Evolutionary conservation across 2,797 vertebrate species (phyloP).

Genomic region (Ispidina picta): DNA sequence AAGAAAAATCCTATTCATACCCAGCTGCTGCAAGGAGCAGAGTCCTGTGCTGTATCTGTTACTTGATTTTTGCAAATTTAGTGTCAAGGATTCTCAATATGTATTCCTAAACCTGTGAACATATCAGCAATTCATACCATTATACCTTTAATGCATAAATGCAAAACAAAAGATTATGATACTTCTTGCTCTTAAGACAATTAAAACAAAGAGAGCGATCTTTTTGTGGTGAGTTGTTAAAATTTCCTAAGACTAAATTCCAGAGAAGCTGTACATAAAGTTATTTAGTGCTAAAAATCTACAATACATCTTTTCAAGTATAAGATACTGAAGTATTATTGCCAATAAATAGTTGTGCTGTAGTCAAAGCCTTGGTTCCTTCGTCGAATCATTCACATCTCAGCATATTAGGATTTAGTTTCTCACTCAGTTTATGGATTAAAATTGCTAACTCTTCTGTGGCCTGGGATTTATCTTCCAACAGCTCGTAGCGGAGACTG

Average conservation of each 20-base stretch:
- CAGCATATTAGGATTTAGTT: conserved; percentile 78
- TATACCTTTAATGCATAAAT: conserved; percentile 17
- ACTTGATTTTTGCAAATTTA: conserved; percentile 23
- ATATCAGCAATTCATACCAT: conserved; percentile 42
- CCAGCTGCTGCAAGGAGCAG: conserved; percentile 2
- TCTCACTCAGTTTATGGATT: conserved; percentile 89
- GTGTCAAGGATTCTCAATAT: conserved; percentile 52
- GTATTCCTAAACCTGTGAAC: conserved; percentile 56
- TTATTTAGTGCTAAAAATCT: conserved; percentile 75
- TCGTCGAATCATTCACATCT: conserved; percentile 76
- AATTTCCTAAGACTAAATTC: conserved; percentile 68
- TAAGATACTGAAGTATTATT: conserved; percentile 81
- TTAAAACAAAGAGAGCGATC: conserved; percentile 47
- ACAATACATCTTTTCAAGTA: conserved; percentile 79
- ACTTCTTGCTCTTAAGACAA: conserved; percentile 46
- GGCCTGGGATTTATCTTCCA: conserved; percentile 90
- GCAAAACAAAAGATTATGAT: not conserved
- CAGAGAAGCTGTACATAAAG: conserved; percentile 76
- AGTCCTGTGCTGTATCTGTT: not conserved
- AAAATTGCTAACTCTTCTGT: conserved; percentile 86
- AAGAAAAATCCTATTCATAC: not conserved
- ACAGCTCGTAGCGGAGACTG: conserved; percentile 88
- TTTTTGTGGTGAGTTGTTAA: conserved; percentile 61
- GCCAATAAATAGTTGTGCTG: conserved; percentile 81
- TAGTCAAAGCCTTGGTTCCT: conserved; percentile 43